phyloP scores from a whole-genome alignment of 2,797 vertebrate genomes.

The Sebastes trivittatus region DNA sequence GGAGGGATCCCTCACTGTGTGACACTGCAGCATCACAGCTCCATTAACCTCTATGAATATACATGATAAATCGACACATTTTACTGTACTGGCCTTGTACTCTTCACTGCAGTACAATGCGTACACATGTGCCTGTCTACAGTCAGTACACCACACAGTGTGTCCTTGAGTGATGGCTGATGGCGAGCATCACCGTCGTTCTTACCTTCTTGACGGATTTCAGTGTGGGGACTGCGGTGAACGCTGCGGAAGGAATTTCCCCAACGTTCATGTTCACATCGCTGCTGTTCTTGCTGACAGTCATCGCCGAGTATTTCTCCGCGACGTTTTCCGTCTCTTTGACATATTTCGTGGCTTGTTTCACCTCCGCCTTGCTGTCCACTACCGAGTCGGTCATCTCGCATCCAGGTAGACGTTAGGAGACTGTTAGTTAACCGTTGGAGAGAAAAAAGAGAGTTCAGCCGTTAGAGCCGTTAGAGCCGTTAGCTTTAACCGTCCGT shows the following conservation, averaged over 20 bases:
- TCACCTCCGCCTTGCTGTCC: constrained; percentile 83
- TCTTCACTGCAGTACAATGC: constrained; percentile 35
- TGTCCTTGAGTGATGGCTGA: background rate
- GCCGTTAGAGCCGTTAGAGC: background rate
- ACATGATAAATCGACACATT: background rate
- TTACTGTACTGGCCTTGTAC: background rate
- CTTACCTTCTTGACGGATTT: constrained; percentile 88
- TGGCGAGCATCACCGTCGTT: constrained; percentile 44
- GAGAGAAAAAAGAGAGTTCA: background rate
- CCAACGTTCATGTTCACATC: constrained; percentile 84
- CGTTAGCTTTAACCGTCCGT: background rate
- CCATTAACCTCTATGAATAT: background rate
- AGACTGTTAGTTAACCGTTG: background rate
- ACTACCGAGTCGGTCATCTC: constrained; percentile 80
- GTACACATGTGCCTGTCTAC: constrained; percentile 9
- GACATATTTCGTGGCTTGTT: constrained; percentile 87
- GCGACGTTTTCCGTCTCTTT: constrained; percentile 89
- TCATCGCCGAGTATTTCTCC: constrained; percentile 86
- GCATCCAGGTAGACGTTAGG: constrained; percentile 49
- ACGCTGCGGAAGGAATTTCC: constrained; percentile 83
- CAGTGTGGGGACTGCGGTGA: constrained; percentile 83
- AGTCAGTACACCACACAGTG: no score
- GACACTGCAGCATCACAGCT: background rate
- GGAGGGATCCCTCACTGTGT: no score
- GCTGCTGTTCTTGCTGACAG: constrained; percentile 84